A percentile compares a stretch with the other conserved stretches of the same genome.
These are phyloP conservation scores for Eretmochelys imbricata DNA, from an alignment of 2,113 vertebrate genomes.

Conservation along the genomic window DNA sequence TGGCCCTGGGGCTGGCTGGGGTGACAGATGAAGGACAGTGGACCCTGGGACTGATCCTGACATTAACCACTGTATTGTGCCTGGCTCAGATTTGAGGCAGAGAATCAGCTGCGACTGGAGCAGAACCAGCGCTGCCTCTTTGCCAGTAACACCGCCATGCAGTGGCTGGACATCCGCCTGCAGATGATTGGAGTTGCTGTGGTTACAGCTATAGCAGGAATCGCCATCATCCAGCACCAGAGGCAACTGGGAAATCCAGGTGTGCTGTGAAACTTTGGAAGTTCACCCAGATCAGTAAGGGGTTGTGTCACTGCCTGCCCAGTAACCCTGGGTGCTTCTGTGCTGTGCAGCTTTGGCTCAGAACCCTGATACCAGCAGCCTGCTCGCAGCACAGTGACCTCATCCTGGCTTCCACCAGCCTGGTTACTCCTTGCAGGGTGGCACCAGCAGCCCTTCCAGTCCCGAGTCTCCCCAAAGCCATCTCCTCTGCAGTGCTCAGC, in stretches of 20 bases:
- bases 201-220: slow-evolving; percentile 85
- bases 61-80: not conserved
- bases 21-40: not conserved
- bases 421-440: not conserved
- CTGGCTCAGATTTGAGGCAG: slow-evolving; percentile 87
- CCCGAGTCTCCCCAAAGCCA: not conserved
- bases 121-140: slow-evolving; percentile 94
- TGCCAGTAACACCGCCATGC: slow-evolving; percentile 85
- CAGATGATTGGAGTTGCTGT: slow-evolving; percentile 94
- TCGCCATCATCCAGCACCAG: slow-evolving; percentile 91
- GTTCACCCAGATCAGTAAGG: not conserved
- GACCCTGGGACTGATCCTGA: not conserved
- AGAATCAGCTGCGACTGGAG: slow-evolving; percentile 87
- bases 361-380: not conserved
- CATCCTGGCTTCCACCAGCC: not conserved
- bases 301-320: not conserved
- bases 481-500: not conserved
- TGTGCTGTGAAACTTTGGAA: slow-evolving; percentile 45
- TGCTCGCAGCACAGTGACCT: not conserved
- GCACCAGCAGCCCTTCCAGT: not conserved
- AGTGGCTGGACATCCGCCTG: slow-evolving; percentile 95
- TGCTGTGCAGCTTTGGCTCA: not conserved
- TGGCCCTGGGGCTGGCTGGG: not conserved
- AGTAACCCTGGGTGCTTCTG: not conserved
- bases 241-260: slow-evolving; percentile 87